A percentile compares a stretch with the other conserved stretches of the same genome.
These are phyloP conservation scores for Maccullochella peelii DNA, from an alignment of 2,113 vertebrate species.

Conservation along the genomic window DNA sequence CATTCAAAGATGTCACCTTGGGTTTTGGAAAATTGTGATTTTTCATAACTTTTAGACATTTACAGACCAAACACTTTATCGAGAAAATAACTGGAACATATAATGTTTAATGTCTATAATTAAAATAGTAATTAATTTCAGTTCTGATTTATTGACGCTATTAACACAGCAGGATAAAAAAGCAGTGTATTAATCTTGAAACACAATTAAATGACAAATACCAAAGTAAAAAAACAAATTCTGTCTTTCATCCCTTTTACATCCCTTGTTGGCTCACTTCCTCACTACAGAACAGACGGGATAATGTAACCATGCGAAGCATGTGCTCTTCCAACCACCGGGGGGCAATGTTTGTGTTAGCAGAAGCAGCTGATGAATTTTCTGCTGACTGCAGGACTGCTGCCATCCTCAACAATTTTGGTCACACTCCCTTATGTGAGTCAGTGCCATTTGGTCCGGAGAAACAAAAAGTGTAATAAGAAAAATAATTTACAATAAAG, in stretches of 20 bases:
- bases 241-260: background rate
- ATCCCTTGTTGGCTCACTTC: background rate
- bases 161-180: background rate
- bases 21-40: background rate
- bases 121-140: background rate
- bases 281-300: background rate
- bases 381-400: conserved; percentile 27
- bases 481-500: background rate
- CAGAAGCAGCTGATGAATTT: background rate
- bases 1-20: background rate
- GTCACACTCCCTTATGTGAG: conserved; percentile 41
- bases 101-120: no score
- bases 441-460: conserved; percentile 29
- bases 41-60: background rate
- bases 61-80: background rate
- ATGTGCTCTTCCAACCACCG: conserved; percentile 54
- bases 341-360: conserved; percentile 58
- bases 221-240: background rate
- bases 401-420: conserved; percentile 39
- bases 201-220: background rate
- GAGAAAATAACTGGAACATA: background rate
- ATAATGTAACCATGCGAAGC: background rate
- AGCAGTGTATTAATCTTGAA: background rate
- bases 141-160: background rate
- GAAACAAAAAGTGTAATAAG: conserved; percentile 16